These are phyloP conservation scores for Poecilia picta DNA, from an alignment of 2,797 vertebrate genomes.

Conservation along the genomic window DNA sequence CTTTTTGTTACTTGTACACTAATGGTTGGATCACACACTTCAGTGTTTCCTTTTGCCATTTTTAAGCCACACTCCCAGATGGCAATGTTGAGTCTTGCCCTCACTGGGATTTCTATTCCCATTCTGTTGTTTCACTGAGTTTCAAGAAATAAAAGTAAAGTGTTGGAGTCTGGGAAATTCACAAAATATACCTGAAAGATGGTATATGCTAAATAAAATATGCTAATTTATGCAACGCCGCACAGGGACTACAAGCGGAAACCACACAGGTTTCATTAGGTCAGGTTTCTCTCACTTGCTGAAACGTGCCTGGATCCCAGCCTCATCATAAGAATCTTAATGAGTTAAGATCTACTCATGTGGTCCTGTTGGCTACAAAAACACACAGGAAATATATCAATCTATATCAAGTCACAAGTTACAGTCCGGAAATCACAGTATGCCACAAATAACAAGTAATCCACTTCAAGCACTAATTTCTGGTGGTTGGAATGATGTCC, in stretches of 20 bases:
- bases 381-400: neutral
- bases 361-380: neutral
- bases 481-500: too few relatives aligned
- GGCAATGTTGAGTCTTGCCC: neutral
- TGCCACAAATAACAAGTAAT: too few relatives aligned
- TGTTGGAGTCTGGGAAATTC: neutral
- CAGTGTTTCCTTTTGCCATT: neutral
- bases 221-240: neutral
- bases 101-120: neutral
- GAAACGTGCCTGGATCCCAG: neutral
- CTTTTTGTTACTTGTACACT: neutral
- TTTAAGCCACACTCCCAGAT: neutral
- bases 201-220: too few relatives aligned
- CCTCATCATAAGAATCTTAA: constrained; percentile 2
- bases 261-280: neutral
- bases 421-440: too few relatives aligned
- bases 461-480: too few relatives aligned
- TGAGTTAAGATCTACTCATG: neutral
- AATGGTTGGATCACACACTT: neutral
- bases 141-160: neutral
- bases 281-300: constrained; percentile 1
- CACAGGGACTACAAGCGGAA: neutral
- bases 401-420: too few relatives aligned
- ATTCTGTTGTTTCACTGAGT: neutral
- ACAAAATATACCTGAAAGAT: neutral